Base-by-base conservation (phyloP, 2,888 invertebrate species). In the Oegoconia quadripuncta region DNA sequence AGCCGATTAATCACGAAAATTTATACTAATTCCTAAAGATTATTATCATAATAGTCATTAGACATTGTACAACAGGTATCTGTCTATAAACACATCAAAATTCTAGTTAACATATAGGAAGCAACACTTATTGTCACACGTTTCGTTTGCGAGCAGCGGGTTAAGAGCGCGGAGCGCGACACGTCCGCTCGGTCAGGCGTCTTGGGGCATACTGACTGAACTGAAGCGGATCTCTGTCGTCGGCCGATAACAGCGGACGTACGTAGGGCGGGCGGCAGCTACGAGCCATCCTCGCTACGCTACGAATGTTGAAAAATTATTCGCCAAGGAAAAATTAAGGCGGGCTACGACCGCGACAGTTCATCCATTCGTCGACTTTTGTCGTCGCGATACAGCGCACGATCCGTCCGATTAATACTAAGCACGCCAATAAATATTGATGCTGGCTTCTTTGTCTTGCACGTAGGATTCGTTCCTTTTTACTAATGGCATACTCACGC, bases 101-200 rank as follows among this genome's bases (percentile, higher is more conserved):
- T 68, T 59, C 65, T 73, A 73, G 54, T 69, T 73, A 77, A 71
- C 69, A 76, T 74, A 76, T 70, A 79, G 82, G 84, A 83, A 86
- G 84, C 77, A 80, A 83, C 81, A 83, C 76, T 87, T 87, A 87
- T 87, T 87, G 87, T 87, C 87, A 84, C 83, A 86, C 81, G 73
- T 84, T 87, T 60, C 82, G 76, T 80, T 69, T 77, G 75, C 78
- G 76, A 66, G 59, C 51, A 51, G 55, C 54, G 23, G 59, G 58
- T 50, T 44, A 65, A 57, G 55, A 56, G 45, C 57, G 68, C 71
- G 61, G 56, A 61, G 66, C 64, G 68, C 67, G 56, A 66, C 69
- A 70, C 81, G 70, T 64, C 77, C 74, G 60, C 49, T 62, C 65
- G 63, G 56, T 46, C 50, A 51, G 52, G 67, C 62, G 79, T 64